A percentile compares a stretch with the other conserved stretches of the same genome.
phyloP scores from a whole-genome alignment of 2,888 invertebrate genomes.

The Cephus nigrinus region DNA sequence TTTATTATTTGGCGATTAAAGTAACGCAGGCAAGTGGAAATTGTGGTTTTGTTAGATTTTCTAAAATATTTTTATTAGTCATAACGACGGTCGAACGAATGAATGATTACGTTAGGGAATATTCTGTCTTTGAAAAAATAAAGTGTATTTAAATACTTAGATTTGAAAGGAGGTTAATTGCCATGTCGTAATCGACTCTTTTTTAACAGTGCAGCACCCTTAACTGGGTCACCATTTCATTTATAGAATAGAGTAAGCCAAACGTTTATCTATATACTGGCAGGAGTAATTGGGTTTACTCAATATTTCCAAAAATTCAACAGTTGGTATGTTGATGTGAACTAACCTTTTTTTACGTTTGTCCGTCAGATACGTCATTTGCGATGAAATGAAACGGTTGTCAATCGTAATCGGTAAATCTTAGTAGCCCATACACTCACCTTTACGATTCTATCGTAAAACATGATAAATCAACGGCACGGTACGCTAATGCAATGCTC shows the following conservation, averaged over 20 bases:
- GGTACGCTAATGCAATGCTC: neutral
- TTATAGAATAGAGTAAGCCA: neutral
- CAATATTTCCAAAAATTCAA: neutral
- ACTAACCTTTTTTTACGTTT: neutral
- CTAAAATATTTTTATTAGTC: neutral
- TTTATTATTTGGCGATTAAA: neutral
- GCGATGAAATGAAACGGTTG: neutral
- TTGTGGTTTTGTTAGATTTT: neutral
- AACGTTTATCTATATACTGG: neutral
- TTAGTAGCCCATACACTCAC: neutral
- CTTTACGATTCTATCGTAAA: neutral
- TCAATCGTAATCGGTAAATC: neutral
- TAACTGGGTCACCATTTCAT: slow-evolving; percentile 4
- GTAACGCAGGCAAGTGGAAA: neutral
- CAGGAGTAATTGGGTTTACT: neutral
- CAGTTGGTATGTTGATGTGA: neutral
- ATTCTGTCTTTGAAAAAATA: neutral
- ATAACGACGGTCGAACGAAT: neutral
- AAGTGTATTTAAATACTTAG: neutral
- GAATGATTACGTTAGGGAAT: neutral
- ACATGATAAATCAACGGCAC: neutral
- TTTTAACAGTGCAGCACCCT: neutral
- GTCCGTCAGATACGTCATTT: neutral
- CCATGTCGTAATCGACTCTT: neutral
- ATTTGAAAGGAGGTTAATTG: neutral